Percentiles rank a stretch among this genome's conserved stretches.
Evolutionary conservation across 2,113 vertebrate genomes (phyloP).

Genomic region (Eretmochelys imbricata): DNA sequence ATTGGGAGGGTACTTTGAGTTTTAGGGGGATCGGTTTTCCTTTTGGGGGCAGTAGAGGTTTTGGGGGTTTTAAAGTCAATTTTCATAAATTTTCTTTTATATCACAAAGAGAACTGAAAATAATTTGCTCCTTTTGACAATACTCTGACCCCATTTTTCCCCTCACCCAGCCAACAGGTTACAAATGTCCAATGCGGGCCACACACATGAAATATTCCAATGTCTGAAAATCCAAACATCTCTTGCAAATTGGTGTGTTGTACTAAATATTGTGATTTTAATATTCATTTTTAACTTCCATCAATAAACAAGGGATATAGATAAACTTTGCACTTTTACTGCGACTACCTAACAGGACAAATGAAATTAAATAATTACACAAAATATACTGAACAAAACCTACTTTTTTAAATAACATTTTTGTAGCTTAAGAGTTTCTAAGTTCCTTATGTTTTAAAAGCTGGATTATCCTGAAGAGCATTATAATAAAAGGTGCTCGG

Average conservation of each 20-base stretch:
- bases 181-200: background rate
- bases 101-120: background rate
- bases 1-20: background rate
- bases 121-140: background rate
- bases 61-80: background rate
- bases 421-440: background rate
- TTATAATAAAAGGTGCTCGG: background rate
- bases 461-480: background rate
- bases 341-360: background rate
- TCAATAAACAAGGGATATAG: background rate
- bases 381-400: background rate
- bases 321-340: background rate
- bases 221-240: background rate
- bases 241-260: constrained; percentile 1
- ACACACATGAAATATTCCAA: background rate
- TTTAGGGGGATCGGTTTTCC: background rate
- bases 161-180: background rate
- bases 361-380: constrained; percentile 2
- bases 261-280: constrained; percentile 3
- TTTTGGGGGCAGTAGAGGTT: background rate
- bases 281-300: constrained; percentile 14
- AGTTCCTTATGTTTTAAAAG: background rate
- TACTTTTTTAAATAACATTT: background rate
- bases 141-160: background rate
- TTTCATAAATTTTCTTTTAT: background rate